Evolutionary conservation across 2,113 vertebrate species (phyloP).

Genomic region (Muscicapa adusta): DNA sequence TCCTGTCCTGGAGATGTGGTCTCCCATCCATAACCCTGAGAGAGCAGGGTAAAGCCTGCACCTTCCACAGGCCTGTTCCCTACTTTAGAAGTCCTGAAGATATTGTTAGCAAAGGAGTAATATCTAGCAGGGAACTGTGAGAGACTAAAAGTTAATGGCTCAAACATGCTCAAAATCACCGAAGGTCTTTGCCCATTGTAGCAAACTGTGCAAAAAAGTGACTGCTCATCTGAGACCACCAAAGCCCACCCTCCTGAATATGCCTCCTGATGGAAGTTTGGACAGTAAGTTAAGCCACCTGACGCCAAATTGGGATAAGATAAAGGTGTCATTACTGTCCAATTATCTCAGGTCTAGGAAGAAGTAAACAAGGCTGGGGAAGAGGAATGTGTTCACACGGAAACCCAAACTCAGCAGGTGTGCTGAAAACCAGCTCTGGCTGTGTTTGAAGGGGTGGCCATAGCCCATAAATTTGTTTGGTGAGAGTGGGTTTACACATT

Average conservation of each 20-base stretch:
- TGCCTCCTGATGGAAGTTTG: neutral
- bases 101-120: rapidly evolving
- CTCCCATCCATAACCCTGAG: neutral
- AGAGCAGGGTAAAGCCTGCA: neutral
- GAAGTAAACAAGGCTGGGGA: neutral
- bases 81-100: neutral
- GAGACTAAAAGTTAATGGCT: neutral
- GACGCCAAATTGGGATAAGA: rapidly evolving
- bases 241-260: neutral
- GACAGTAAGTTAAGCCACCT: neutral
- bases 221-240: neutral
- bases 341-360: neutral
- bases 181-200: neutral
- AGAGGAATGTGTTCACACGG: neutral
- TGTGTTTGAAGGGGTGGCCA: neutral
- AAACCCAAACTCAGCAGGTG: neutral
- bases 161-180: neutral
- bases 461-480: neutral
- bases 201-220: neutral
- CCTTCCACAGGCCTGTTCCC: neutral
- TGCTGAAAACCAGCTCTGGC: neutral
- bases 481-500: neutral
- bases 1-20: neutral
- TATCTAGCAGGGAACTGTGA: neutral
- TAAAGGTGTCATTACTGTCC: neutral